phyloP scores from a whole-genome alignment of 2,888 invertebrate genomes.

The Apoda limacodes region DNA sequence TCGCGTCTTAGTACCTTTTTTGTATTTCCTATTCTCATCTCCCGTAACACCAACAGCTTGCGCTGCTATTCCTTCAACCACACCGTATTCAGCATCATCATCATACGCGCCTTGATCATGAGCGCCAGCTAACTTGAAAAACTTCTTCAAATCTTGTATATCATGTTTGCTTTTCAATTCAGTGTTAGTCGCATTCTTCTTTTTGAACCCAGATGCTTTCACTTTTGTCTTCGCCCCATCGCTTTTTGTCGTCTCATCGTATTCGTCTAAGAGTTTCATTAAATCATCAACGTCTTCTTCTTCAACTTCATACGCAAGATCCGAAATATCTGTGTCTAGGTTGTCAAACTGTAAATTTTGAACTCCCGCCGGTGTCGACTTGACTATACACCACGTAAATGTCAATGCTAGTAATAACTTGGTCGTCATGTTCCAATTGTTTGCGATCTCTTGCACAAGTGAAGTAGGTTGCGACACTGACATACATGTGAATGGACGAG shows the following conservation, averaged over 20 bases:
- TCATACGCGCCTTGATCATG: conserved; percentile 41
- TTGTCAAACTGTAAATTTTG: conserved; percentile 39
- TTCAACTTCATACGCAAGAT: conserved; percentile 41
- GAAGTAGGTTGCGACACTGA: conserved; percentile 66
- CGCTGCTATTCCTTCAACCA: conserved; percentile 43
- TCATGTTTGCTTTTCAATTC: conserved; percentile 36
- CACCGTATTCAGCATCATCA: conserved; percentile 47
- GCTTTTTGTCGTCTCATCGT: conserved; percentile 19
- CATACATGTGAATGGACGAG: conserved; percentile 48
- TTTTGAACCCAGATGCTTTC: conserved; percentile 36
- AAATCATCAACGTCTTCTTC: conserved; percentile 43
- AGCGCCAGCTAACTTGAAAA: conserved; percentile 34
- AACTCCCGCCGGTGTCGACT: conserved; percentile 36
- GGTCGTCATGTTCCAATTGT: conserved; percentile 38
- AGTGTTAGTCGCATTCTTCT: conserved; percentile 34
- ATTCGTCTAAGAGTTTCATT: conserved; percentile 32
- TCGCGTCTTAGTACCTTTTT: conserved; percentile 66
- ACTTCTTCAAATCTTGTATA: conserved; percentile 39
- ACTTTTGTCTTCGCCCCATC: conserved; percentile 22
- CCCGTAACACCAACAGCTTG: conserved; percentile 48
- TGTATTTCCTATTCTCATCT: conserved; percentile 57
- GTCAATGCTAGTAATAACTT: conserved; percentile 38
- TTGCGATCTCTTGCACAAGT: conserved; percentile 43
- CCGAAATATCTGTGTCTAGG: conserved; percentile 38
- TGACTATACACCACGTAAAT: conserved; percentile 31